Evolutionary conservation across 2,113 vertebrate species (phyloP), one percentile per base, ranked within the genome.

Genomic region (Cranoglanis bouderius): DNA sequence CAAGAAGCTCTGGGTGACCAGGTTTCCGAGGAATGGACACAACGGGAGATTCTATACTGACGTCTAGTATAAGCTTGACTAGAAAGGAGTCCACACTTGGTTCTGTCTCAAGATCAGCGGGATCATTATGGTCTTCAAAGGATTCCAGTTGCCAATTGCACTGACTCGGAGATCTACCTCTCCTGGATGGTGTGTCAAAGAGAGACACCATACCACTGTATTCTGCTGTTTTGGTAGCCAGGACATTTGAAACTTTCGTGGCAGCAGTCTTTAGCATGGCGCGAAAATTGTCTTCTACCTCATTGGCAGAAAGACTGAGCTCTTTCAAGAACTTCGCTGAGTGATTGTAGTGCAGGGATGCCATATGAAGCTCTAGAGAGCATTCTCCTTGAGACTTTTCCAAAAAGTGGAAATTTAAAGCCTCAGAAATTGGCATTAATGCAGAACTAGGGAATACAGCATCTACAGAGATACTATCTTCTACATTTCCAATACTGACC

Each of bases 141-240:
- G 93, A 85, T 91, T 95, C 88, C 43, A 85, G 91, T 43, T 92
- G 53, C 75, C 96, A 96, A 74, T 90, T 87, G 67, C 89, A 92
- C 46, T 95, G 95, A 89, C 95, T 95, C 26, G 93, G 91, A 29
- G 93, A 97, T 74, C 96, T 94, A 0, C 90, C 77, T 90, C 96
- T 97, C 84, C 95, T 95, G 26, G 91, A 92, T 0, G 96, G 94
- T 0, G 96, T 96, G 70, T 99, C 98, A 90, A 99, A 99, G 72
- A 99, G 94, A 0, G 98, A 99, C 5, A 99, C 97, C 97, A 98
- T 99, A 61, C 97, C 98, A 0, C 97, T 99, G 92, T 99, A 99
- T 87, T 99, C 98, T 0, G 98, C 98, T 0, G 98, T 99, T 94
- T 99, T 99, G 16, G 96, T 98, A 63, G 94, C 98, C 57, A 99